Base-by-base conservation (phyloP, 2,113 vertebrate species). In the Xenopus borealis region DNA sequence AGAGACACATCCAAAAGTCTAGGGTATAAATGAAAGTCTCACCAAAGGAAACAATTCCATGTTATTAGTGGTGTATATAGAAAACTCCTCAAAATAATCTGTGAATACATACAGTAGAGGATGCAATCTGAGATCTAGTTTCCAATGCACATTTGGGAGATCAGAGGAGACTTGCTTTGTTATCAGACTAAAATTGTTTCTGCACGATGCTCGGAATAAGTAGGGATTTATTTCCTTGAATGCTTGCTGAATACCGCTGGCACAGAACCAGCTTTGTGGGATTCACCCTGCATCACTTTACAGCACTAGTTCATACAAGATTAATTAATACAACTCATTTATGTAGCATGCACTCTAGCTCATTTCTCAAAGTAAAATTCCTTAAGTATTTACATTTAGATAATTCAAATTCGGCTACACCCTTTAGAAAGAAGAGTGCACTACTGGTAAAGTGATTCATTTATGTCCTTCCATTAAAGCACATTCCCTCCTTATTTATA, bases 381-480 rank as follows among this genome's bases (percentile, higher is more conserved):
- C 94, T 97, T 98, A 97, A 98, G 95, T 96, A 97, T 98, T 98
- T 98, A 97, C 95, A 98, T 96, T 98, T 96, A 98, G 95, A 96
- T 98, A 97, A 98, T 98, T 98, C 98, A 98, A 98, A 96, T 92
- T 92, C 91, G 92, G 92, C 91, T 95, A 94, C 92, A 92, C 93
- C 93, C 94, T 94, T 93, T 95, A 98, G 94, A 97, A 96, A 96
- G 94, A 96, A n/a, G n/a, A n/a, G n/a, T n/a, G n/a, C n/a, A n/a
- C n/a, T n/a, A n/a, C n/a, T n/a, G n/a, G n/a, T n/a, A n/a, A n/a
- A n/a, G n/a, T n/a, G n/a, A n/a, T n/a, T n/a, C n/a, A n/a, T n/a
- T n/a, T 91, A 93, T 87, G 81, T 83, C 85, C 91, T 88, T 86
- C 84, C 84, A 91, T 87, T 85, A 89, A 86, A 79, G 92, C 94